Base-by-base conservation (phyloP, 30 jellyfish, hydroid and myxozoan genomes). In the Phacellophora camtschatica region DNA sequence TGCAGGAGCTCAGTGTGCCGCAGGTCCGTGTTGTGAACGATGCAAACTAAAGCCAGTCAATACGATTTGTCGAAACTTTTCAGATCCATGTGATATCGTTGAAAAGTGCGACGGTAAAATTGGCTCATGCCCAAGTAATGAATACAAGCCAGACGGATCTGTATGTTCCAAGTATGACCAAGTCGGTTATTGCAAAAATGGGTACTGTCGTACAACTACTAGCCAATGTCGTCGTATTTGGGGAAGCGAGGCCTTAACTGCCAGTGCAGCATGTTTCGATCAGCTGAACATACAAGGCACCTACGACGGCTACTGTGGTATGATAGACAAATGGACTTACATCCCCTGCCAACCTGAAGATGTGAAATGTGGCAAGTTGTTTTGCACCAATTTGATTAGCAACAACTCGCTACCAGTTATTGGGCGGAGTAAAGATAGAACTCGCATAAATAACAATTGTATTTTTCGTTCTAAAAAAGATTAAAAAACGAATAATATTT, bases 21-120 rank as follows among this genome's bases (percentile, higher is more conserved):
- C 5, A n/a, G 81, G 81, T 18, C 34, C 41, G 6, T 66, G 81
- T 32, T 66, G 81, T 34, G 24, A 20, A 2, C 25, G 37, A 11
- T 66, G 81, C 29, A 36, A 29, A 32, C 31, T 66, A 32, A 37
- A 41, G 4, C 33, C 81, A 0, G 11, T 4, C 1, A 64, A 32
- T 37, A 35, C 65, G 15, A 32, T 35, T 1, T 66, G 81, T 41
- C 55, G 81, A 34, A 34, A 43, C 30, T 66, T 64, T 29, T 28
- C 6, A 9, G 81, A 66, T 41, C 20, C 0, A 35, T 66, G 81
- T 42, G 81, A 66, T 66, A 22, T 30, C 19, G 42, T 18, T 10
- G 81, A 66, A 13, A 12, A 11, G 65, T 66, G 81, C 61, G 65
- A 66, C 25, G 81, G 81, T 19, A 39, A 29, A 13, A 22, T 11